Percentiles rank a stretch among this genome's conserved stretches.
Conservation (phyloP, 2,797 vertebrate species). For the Catostomus latipinnis region DNA sequence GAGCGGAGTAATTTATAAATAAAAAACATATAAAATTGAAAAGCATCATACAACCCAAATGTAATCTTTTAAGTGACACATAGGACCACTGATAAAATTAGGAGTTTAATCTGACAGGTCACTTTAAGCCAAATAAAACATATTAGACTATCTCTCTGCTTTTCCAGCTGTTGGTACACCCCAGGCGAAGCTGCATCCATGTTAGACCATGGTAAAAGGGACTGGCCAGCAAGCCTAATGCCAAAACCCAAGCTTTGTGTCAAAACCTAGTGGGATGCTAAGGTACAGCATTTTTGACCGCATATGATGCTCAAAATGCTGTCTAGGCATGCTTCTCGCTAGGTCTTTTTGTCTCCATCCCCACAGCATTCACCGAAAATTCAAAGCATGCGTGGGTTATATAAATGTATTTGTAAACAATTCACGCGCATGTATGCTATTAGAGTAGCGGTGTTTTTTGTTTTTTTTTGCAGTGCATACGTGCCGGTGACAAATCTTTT, state of each 20-base stretch:
- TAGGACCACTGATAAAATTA: too few species aligned
- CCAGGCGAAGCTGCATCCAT: too few species aligned
- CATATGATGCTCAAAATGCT: not conserved
- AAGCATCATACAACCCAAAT: not conserved
- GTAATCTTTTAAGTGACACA: not conserved
- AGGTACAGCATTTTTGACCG: too few species aligned
- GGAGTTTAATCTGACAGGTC: not conserved
- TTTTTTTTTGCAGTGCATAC: not conserved
- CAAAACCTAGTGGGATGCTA: too few species aligned
- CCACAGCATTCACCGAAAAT: too few species aligned
- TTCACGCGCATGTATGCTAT: not conserved
- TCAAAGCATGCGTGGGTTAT: too few species aligned
- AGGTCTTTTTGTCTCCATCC: not conserved
- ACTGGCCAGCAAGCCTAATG: too few species aligned
- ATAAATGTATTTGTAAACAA: not conserved
- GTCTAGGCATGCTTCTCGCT: not conserved
- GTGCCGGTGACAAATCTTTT: not conserved
- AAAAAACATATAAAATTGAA: not conserved
- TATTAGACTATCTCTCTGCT: not conserved
- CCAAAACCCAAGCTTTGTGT: too few species aligned
- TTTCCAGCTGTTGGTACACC: not conserved
- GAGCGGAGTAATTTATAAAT: not conserved
- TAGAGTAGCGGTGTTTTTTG: too few species aligned
- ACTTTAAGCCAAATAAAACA: not conserved
- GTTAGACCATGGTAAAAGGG: too few species aligned